These are phyloP conservation scores for Nestor notabilis DNA, from an alignment of 2,113 vertebrate species.

Conservation along the genomic window DNA sequence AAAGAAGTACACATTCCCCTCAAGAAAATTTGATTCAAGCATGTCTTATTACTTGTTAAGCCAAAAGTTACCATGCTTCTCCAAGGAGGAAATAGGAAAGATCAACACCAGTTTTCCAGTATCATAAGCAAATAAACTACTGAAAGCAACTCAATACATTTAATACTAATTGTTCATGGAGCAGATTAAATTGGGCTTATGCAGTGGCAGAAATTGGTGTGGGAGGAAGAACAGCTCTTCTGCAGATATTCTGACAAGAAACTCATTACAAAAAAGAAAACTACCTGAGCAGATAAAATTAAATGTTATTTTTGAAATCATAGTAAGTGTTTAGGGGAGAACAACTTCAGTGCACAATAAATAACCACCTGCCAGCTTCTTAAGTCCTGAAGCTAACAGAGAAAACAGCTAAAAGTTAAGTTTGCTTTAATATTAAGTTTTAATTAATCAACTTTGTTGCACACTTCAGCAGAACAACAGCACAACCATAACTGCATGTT, in stretches of 20 bases:
- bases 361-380: neutral
- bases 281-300: neutral
- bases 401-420: constrained; percentile 7
- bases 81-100: neutral
- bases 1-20: neutral
- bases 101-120: neutral
- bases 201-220: neutral
- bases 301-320: constrained; percentile 8
- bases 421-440: constrained; percentile 10
- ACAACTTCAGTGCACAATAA: neutral
- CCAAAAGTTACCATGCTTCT: neutral
- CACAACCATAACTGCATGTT: neutral
- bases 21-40: neutral
- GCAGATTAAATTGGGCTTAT: neutral
- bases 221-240: neutral
- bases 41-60: neutral
- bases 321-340: neutral
- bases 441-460: neutral
- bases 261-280: neutral
- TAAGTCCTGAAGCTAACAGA: neutral
- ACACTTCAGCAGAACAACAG: neutral
- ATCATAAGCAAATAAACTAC: neutral
- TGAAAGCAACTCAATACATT: neutral
- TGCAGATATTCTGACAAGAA: neutral
- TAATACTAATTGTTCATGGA: neutral